phyloP scores from a whole-genome alignment of 2,113 vertebrate genomes.

The Brachypteracias leptosomus region DNA sequence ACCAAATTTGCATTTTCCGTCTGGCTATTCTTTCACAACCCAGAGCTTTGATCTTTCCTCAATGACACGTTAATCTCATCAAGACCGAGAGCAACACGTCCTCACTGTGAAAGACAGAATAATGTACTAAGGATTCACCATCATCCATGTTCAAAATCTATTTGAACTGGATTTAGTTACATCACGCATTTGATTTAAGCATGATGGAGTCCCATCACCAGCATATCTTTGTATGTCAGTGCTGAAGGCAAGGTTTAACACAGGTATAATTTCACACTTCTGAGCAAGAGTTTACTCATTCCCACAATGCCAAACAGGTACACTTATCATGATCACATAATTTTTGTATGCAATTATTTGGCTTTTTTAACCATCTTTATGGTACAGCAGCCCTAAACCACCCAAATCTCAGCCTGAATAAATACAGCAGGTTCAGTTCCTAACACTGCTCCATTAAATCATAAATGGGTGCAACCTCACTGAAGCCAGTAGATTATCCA shows the following conservation, averaged over 20 bases:
- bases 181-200: background rate
- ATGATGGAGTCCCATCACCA: background rate
- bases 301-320: background rate
- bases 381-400: background rate
- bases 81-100: background rate
- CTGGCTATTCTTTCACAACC: background rate
- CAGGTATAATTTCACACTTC: background rate
- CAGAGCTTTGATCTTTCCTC: constrained; percentile 29
- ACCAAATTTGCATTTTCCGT: background rate
- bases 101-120: background rate
- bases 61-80: background rate
- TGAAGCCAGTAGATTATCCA: background rate
- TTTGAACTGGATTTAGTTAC: background rate
- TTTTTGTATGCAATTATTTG: background rate
- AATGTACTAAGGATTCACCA: background rate
- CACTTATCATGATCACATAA: background rate
- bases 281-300: background rate
- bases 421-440: background rate
- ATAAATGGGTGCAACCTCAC: background rate
- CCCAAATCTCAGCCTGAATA: background rate
- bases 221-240: background rate
- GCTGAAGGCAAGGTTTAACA: background rate
- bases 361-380: background rate
- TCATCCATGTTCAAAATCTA: background rate
- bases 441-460: background rate